Evolutionary conservation across 2,888 invertebrate genomes (phyloP).

Genomic region (Drosophila paramelanica): DNA sequence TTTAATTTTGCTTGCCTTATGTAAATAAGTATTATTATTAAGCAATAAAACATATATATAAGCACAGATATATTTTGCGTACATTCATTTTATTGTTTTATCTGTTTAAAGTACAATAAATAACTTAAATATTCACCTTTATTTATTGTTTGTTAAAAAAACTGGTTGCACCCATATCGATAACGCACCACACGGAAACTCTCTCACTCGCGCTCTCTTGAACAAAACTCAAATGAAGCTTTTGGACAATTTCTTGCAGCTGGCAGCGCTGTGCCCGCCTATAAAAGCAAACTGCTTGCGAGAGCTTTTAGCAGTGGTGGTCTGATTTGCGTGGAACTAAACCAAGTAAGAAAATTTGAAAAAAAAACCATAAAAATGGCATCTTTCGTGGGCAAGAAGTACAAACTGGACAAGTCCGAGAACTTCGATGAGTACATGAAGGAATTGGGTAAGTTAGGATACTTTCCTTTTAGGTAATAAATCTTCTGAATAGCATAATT

Average conservation of each 20-base stretch:
- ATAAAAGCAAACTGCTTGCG: conserved; percentile 42
- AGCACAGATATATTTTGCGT: not conserved
- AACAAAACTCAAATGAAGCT: conserved; percentile 21
- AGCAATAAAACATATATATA: not conserved
- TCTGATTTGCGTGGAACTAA: conserved; percentile 27
- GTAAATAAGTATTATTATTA: not conserved
- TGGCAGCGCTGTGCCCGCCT: conserved; percentile 34
- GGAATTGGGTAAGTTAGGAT: conserved; percentile 89
- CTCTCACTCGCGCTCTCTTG: not conserved
- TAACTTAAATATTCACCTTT: conserved; percentile 13
- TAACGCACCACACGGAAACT: conserved; percentile 13
- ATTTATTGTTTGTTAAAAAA: conserved; percentile 33
- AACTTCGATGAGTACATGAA: conserved; percentile 97
- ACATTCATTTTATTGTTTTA: conserved; percentile 2
- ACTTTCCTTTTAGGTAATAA: not conserved
- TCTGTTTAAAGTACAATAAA: conserved; percentile 7
- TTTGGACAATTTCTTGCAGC: conserved; percentile 16
- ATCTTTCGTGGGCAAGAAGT: conserved; percentile 89
- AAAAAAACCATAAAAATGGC: conserved; percentile 72
- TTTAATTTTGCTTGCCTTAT: too few relatives aligned
- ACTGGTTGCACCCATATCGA: conserved; percentile 29
- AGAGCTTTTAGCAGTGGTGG: conserved; percentile 53
- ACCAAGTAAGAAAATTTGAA: conserved; percentile 20
- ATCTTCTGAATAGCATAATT: not conserved
- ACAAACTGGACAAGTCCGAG: conserved; percentile 91